These are phyloP conservation scores for Drosophila takahashii DNA, from an alignment of 1,140 invertebrate genomes.

Conservation along the genomic window DNA sequence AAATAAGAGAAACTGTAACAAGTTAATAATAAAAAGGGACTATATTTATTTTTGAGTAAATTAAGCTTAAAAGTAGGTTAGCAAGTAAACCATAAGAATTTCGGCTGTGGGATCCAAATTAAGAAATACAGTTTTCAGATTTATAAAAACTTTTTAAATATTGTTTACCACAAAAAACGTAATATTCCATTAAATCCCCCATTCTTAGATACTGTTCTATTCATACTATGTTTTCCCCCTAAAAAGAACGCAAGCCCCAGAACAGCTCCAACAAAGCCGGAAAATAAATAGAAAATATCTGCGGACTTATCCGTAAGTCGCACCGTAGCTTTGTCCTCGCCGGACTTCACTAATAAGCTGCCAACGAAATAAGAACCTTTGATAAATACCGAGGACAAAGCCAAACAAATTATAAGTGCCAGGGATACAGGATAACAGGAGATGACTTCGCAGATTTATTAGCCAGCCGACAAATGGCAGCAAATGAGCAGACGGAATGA, in stretches of 20 bases:
- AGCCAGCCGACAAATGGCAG: constrained; percentile 45
- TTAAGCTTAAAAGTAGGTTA: no score
- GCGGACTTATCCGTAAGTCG: constrained; percentile 56
- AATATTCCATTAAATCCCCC: no score
- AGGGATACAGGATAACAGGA: constrained; percentile 34
- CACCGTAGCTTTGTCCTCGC: constrained; percentile 16
- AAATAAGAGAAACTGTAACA: not conserved
- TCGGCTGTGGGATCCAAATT: no score
- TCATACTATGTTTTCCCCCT: not conserved
- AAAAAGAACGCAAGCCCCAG: not conserved
- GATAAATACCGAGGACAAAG: constrained; percentile 74
- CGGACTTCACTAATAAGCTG: constrained; percentile 73
- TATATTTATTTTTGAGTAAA: no score
- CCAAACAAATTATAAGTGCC: constrained; percentile 73
- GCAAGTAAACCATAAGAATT: no score
- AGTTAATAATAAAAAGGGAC: no score
- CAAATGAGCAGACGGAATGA: constrained; percentile 33
- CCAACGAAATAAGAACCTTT: constrained; percentile 72
- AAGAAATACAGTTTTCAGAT: no score
- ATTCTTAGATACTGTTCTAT: not conserved
- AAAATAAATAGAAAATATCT: constrained; percentile 39
- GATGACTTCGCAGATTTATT: constrained; percentile 52
- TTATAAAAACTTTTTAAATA: no score
- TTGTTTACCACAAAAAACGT: no score
- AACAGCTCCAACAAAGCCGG: constrained; percentile 7